Conservation (phyloP, 2,797 vertebrate species). For the Vultur gryphus region DNA sequence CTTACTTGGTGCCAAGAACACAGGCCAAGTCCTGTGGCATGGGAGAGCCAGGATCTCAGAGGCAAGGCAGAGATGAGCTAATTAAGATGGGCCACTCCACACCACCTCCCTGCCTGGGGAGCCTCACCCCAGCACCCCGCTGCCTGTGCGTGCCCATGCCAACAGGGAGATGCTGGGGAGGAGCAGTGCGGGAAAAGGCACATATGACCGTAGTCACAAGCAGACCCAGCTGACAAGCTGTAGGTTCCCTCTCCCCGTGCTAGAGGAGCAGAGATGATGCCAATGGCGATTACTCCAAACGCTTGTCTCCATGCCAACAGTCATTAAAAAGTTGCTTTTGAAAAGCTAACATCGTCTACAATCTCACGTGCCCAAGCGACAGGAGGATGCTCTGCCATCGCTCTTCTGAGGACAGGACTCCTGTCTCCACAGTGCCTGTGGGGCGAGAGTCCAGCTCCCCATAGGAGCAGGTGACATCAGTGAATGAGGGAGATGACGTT, state of each 20-base stretch:
- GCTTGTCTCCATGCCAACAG: not conserved
- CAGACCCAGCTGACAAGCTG: not conserved
- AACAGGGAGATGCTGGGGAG: not conserved
- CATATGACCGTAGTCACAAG: fast-evolving
- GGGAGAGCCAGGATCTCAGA: not conserved
- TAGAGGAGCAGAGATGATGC: not conserved
- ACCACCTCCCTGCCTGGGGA: not conserved
- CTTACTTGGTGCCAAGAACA: fast-evolving
- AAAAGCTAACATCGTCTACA: not conserved
- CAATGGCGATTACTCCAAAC: fast-evolving
- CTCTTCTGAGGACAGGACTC: not conserved
- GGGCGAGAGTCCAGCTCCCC: not conserved
- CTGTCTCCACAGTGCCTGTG: not conserved
- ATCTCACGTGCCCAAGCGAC: not conserved
- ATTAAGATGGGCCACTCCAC: not conserved
- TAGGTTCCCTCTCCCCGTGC: not conserved
- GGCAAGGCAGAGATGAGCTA: not conserved
- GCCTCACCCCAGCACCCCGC: not conserved
- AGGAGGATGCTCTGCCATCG: not conserved
- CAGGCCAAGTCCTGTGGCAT: not conserved
- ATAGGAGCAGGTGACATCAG: not conserved
- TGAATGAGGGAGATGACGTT: fast-evolving
- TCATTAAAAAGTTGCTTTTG: not conserved
- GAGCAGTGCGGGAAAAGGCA: not conserved
- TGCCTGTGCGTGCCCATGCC: not conserved